A percentile compares a stretch with the other conserved stretches of the same genome.
Conservation (phyloP, 2,888 invertebrate species). For the Bhutanitis thaidina region DNA sequence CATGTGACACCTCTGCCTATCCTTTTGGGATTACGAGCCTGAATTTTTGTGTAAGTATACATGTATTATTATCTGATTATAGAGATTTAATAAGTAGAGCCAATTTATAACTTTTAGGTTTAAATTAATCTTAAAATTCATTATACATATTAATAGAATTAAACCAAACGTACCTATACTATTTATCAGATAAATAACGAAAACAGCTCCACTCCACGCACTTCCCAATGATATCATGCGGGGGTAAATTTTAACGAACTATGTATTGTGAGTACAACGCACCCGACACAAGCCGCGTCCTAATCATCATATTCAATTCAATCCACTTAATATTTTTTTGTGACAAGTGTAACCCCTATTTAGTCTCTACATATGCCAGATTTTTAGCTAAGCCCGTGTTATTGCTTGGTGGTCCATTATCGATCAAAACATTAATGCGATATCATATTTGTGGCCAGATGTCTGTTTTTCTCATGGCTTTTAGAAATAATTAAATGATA, state of each 20-base stretch:
- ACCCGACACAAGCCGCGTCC: slow-evolving; percentile 36
- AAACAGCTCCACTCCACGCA: slow-evolving; percentile 27
- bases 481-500: no score
- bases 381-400: slow-evolving; percentile 37
- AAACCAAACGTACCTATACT: no score
- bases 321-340: slow-evolving; percentile 58
- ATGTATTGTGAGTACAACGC: slow-evolving; percentile 46
- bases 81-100: no score
- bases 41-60: no score
- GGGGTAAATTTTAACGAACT: slow-evolving; percentile 62
- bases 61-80: no score
- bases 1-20: no score
- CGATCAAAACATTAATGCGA: slow-evolving; percentile 26
- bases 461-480: slow-evolving; percentile 27
- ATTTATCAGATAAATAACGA: no score
- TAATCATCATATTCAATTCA: slow-evolving; percentile 72
- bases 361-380: slow-evolving; percentile 53
- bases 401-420: slow-evolving; percentile 25
- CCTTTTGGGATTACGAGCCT: no score
- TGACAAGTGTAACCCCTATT: slow-evolving; percentile 58
- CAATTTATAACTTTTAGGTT: no score
- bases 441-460: slow-evolving; percentile 31
- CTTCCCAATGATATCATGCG: slow-evolving; percentile 26
- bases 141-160: no score
- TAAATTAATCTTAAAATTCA: no score